Base-by-base conservation (phyloP, 2,888 invertebrate species). In the Desoria tigrina region DNA sequence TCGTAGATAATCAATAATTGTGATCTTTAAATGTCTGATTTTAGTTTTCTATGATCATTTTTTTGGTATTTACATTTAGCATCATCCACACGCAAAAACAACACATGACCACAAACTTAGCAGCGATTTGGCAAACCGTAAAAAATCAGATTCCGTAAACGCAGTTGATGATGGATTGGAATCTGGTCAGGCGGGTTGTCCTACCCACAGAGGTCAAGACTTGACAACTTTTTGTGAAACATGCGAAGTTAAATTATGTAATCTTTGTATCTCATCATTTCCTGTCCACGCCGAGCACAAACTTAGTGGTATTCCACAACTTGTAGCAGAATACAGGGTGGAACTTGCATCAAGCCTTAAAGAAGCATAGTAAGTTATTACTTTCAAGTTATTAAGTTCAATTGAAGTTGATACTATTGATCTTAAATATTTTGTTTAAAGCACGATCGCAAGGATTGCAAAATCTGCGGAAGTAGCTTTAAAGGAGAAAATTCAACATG, bases 31-130 rank as follows among this genome's bases (percentile, higher is more conserved):
- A n/a, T n/a, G n/a, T n/a, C n/a, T n/a, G n/a, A n/a, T n/a, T n/a
- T n/a, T n/a, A n/a, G n/a, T n/a, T n/a, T n/a, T n/a, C n/a, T n/a
- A n/a, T n/a, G n/a, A n/a, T n/a, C n/a, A n/a, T n/a, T n/a, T n/a
- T n/a, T n/a, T n/a, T n/a, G n/a, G n/a, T n/a, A n/a, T n/a, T n/a
- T n/a, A n/a, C n/a, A n/a, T 9, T 16, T 54, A 62, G 66, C 26
- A 37, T 28, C 65, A 65, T 26, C 66, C 62, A 11, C 26, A 53
- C 42, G n/a, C 53, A 2, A 27, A 58, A 26, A 14, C 58, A 0
- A 66, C 66, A 1, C 23, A 32, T 14, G 18, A 18, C 1, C 66
- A 66, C 26, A 26, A 18, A 24, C 7, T 66, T 9, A 1, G 11
- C 7, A 11, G n/a, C 2, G 39, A 58, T 16, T 18, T 66, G 23